phyloP scores from a whole-genome alignment of 1,140 invertebrate species.

The Diachasma alloeum region DNA sequence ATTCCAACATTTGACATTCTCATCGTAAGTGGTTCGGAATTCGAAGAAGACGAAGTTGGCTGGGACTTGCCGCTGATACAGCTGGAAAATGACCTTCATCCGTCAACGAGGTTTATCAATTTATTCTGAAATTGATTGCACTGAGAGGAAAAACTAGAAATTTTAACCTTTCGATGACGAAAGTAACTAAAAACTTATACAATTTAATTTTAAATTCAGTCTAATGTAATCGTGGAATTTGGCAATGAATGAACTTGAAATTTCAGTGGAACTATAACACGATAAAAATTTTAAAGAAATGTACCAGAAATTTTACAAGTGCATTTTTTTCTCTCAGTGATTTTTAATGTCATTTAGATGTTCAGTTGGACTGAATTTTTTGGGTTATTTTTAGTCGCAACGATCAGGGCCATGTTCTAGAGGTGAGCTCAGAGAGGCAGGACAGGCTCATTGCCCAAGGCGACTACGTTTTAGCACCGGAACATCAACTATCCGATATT shows the following conservation, averaged over 20 bases:
- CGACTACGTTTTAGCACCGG: conserved; percentile 51
- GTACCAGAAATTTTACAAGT: too few relatives aligned
- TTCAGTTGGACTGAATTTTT: background rate
- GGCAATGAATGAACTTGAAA: too few relatives aligned
- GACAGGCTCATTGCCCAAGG: conserved; percentile 52
- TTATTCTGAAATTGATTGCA: background rate
- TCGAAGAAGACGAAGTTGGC: conserved; percentile 64
- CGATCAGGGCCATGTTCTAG: conserved; percentile 51
- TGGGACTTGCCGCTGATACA: conserved; percentile 67
- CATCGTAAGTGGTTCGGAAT: conserved; percentile 65
- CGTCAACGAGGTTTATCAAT: conserved; percentile 56
- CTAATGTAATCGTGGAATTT: too few relatives aligned
- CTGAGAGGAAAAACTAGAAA: too few relatives aligned
- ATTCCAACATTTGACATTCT: conserved; percentile 59
- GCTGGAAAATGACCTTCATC: conserved; percentile 66
- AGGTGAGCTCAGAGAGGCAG: conserved; percentile 54
- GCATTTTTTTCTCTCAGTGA: too few relatives aligned
- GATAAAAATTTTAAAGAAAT: too few relatives aligned
- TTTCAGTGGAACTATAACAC: too few relatives aligned
- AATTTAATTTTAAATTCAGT: too few relatives aligned
- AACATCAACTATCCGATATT: conserved; percentile 61
- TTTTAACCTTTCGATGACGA: background rate
- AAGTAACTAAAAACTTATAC: background rate
- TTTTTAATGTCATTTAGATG: too few relatives aligned
- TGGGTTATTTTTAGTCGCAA: conserved; percentile 38